Conservation (phyloP, 2,888 invertebrate genomes). For the Dicroscelio sp. region DNA sequence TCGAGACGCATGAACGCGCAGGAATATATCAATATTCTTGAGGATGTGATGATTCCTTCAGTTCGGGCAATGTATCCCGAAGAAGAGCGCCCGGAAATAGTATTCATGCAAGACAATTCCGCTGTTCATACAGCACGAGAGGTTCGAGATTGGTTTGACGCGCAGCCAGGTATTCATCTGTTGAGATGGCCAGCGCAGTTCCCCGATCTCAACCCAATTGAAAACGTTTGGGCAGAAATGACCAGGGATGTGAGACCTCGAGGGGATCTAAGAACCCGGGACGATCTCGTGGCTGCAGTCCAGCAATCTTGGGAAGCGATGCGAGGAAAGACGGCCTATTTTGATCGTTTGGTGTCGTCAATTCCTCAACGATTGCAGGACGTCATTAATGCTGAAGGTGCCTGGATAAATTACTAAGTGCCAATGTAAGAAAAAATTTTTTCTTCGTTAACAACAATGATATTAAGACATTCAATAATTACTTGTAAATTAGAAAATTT, state of each 20-base stretch:
- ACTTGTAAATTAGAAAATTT: no score
- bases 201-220: not conserved
- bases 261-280: not conserved
- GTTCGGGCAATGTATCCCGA: constrained; percentile 6
- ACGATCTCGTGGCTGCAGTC: not conserved
- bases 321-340: not conserved
- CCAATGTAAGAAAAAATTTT: not conserved
- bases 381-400: not conserved
- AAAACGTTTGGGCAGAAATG: constrained; percentile 18
- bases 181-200: not conserved
- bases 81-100: not conserved
- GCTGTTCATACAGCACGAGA: not conserved
- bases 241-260: not conserved
- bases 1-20: constrained; percentile 8
- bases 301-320: not conserved
- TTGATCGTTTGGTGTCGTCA: not conserved
- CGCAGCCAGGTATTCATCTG: not conserved
- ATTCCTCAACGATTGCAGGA: not conserved
- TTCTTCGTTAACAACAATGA: no score
- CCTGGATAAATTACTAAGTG: not conserved
- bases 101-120: constrained; percentile 4
- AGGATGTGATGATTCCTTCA: constrained; percentile 9
- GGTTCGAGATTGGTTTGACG: not conserved
- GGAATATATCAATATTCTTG: constrained; percentile 8
- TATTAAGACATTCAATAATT: no score